Evolutionary conservation across 2,797 vertebrate genomes (phyloP), one percentile per base, ranked within the genome.

Genomic region (Pantherophis vulpinus): DNA sequence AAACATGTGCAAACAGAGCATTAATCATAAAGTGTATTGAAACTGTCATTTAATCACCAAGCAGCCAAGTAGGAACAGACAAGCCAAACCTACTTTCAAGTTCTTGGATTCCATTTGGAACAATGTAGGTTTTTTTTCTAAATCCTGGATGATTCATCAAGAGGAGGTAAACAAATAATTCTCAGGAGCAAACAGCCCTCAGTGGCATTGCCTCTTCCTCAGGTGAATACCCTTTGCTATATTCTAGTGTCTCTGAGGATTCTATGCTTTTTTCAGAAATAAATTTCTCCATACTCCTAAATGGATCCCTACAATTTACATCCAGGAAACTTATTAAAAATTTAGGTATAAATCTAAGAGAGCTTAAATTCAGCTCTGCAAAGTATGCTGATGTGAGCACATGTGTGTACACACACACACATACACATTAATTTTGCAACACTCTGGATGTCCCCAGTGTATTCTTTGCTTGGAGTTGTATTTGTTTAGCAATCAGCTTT

Each of bases 401-500:
- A n/a, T 66, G 63, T 5, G 3, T 3, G 3, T 1, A 11, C 2
- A 10, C 60, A 3, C 23, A 27, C 60, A 61, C 60, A 61, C 23
- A 61, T 47, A 42, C 60, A 61, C 13, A 16, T 6, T 32, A 20
- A 42, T 12, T 47, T 79, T 12, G 10, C 37, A 47, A 47, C 20
- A 25, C 37, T 47, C 37, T 79, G 74, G 37, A 79, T 79, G 18
- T 42, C 37, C 37, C 20, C 14, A 59, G 79, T 42, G 16, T 42
- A 60, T 86, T 47, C 27, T 51, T 42, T 66, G 16, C n/a, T 55
- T 56, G 56, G n/a, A 90, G 93, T 86, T 93, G 83, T 94, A 27
- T 1, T 70, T 86, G 74, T 63, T 29, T 9, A 91, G 56, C 86
- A 1, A 1, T 79, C 93, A 94, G 93, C 79, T 0, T 7, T 51